Base-by-base conservation (phyloP, 1,140 invertebrate species). In the Halesus radiatus region DNA sequence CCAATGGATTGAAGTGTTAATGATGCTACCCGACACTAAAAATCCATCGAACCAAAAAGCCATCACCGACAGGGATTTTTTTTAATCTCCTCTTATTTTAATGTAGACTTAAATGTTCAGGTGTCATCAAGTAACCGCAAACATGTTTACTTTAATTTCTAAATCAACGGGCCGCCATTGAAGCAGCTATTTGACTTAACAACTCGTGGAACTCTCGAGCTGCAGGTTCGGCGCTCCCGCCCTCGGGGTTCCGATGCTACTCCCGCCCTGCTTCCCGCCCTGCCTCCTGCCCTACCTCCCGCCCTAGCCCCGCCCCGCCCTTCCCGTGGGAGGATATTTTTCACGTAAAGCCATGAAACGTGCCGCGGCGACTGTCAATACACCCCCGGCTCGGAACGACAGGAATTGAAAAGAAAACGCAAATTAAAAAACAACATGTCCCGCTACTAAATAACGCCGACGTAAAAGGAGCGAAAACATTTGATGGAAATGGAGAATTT, bases 311-410 rank as follows among this genome's bases (percentile, higher is more conserved):
- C 3, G 45, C 60, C 60, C 22, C n/a, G 1, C 58, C 37, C 37
- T 45, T 45, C 37, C 10, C 37, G 7, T 10, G 37, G 8, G 74
- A n/a, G 53, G 76, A 80, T 80, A 83, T 83, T 80, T 83, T 83
- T 83, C 82, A 83, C 82, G 82, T 83, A 83, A 77, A 80, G 56
- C 76, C 73, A 83, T 83, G 82, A 83, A 83, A 83, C 82, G 82
- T 83, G 82, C 79, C 64, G 58, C 76, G 76, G 82, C 29, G 37
- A 64, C 62, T 81, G 82, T 83, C 81, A 83, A 83, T 80, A 83
- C 53, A 75, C 58, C 70, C 54, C 77, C 60, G 60, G 72, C 78
- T 53, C 50, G 45, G n/a, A 75, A 54, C 68, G 68, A 72, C 68
- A 72, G 45, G 53, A 53, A 72, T 72, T 72, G 68, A 72, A 72